Evolutionary conservation across 37 sponge, comb jelly and placozoan species (phyloP).

Genomic region (Petrosia ficiformis): DNA sequence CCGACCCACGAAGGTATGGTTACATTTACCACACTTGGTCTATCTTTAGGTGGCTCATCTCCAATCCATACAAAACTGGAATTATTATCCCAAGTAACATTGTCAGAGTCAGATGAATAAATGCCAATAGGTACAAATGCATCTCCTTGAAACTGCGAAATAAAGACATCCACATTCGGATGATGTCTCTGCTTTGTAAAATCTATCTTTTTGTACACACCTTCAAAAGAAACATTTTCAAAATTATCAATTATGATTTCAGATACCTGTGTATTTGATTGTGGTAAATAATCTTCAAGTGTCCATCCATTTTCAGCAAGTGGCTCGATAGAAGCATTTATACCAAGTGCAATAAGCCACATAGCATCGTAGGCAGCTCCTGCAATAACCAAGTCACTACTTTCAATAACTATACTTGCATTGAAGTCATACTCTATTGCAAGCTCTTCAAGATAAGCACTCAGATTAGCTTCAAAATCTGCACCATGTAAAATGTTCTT

Average conservation of each 20-base stretch:
- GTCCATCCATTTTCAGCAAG: background rate
- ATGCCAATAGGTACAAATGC: slow-evolving; percentile 20
- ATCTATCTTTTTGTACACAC: slow-evolving; percentile 3
- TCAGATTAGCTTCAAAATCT: background rate
- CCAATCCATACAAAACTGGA: slow-evolving; percentile 17
- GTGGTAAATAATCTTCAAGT: background rate
- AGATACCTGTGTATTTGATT: background rate
- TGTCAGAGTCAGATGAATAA: background rate
- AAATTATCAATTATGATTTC: background rate
- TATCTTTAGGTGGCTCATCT: slow-evolving; percentile 13
- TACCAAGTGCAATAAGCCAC: slow-evolving; percentile 13
- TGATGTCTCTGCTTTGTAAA: background rate
- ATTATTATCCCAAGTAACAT: background rate
- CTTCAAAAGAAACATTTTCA: slow-evolving; percentile 11
- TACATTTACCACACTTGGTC: background rate
- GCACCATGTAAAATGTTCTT: background rate
- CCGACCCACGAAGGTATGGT: background rate
- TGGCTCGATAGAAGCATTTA: background rate
- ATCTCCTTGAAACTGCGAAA: slow-evolving; percentile 20
- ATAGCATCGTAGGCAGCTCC: slow-evolving; percentile 30
- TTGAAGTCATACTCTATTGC: too few species aligned
- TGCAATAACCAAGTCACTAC: background rate
- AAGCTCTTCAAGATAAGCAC: too few species aligned
- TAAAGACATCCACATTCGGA: background rate
- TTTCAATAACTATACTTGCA: too few species aligned